Conservation (phyloP, 2,113 vertebrate genomes). For the Eulemur macaco region DNA sequence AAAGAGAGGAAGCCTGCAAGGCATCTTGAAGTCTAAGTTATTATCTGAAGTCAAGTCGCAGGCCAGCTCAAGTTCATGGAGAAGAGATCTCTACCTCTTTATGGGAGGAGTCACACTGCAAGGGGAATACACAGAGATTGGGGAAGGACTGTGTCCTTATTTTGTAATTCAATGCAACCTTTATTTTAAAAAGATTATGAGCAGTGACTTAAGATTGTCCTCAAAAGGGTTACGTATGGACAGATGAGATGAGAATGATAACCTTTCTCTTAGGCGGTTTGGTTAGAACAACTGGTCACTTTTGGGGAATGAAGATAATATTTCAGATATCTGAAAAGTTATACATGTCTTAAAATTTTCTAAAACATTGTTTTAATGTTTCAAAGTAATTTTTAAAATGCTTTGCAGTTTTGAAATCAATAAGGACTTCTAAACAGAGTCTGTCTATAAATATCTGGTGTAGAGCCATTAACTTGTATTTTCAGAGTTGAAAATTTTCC, state of each 20-base stretch:
- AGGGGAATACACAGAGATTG: neutral
- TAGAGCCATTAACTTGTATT: neutral
- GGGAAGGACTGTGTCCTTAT: neutral
- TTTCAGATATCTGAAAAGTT: constrained; percentile 10
- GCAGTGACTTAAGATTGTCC: neutral
- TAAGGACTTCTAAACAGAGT: neutral
- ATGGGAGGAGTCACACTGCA: neutral
- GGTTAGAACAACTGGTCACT: neutral
- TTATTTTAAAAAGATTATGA: neutral
- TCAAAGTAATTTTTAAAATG: constrained; percentile 3
- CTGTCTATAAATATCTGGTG: neutral
- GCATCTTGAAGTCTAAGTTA: neutral
- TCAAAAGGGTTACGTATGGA: neutral
- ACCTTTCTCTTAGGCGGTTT: neutral
- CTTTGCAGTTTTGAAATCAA: neutral
- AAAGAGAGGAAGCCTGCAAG: neutral
- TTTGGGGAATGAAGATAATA: neutral
- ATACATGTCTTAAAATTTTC: neutral
- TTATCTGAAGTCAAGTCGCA: neutral
- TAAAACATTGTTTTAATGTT: constrained; percentile 23
- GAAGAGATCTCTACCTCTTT: neutral
- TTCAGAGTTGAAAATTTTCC: constrained; percentile 3
- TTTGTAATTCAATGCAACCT: neutral
- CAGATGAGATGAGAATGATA: neutral
- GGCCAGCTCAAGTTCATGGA: neutral